Conservation (phyloP, 1,140 invertebrate species). For the Cydia splendana region DNA sequence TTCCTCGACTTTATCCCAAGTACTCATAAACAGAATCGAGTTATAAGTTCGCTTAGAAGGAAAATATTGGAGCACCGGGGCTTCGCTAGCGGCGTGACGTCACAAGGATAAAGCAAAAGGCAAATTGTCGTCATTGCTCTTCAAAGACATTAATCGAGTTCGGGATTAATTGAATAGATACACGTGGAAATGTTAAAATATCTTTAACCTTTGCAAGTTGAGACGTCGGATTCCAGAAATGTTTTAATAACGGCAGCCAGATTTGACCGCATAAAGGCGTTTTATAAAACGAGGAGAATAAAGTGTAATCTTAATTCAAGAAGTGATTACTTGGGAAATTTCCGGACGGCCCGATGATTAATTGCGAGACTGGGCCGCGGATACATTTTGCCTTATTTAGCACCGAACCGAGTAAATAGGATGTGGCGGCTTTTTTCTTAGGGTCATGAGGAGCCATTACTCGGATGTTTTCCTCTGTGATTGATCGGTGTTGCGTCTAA, state of each 20-base stretch:
- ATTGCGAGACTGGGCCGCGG: conserved; percentile 45
- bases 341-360: conserved; percentile 51
- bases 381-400: conserved; percentile 67
- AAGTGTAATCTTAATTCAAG: conserved; percentile 46
- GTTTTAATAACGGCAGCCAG: not conserved
- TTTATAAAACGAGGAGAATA: not conserved
- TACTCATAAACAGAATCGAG: conserved; percentile 16
- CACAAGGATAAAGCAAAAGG: conserved; percentile 31
- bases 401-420: conserved; percentile 55
- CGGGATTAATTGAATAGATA: conserved; percentile 14
- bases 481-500: conserved; percentile 50
- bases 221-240: not conserved
- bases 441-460: conserved; percentile 63
- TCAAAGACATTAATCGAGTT: not conserved
- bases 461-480: conserved; percentile 60
- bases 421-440: conserved; percentile 56
- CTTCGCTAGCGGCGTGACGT: conserved; percentile 26
- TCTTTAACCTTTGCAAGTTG: not conserved
- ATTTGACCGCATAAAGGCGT: not conserved
- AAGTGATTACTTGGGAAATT: conserved; percentile 58
- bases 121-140: conserved; percentile 23
- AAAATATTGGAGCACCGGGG: conserved; percentile 16
- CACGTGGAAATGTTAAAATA: not conserved
- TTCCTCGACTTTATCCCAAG: conserved; percentile 17
- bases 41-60: conserved; percentile 16